Evolutionary conservation across 2,113 vertebrate species (phyloP).

Genomic region (Oceanites oceanicus): DNA sequence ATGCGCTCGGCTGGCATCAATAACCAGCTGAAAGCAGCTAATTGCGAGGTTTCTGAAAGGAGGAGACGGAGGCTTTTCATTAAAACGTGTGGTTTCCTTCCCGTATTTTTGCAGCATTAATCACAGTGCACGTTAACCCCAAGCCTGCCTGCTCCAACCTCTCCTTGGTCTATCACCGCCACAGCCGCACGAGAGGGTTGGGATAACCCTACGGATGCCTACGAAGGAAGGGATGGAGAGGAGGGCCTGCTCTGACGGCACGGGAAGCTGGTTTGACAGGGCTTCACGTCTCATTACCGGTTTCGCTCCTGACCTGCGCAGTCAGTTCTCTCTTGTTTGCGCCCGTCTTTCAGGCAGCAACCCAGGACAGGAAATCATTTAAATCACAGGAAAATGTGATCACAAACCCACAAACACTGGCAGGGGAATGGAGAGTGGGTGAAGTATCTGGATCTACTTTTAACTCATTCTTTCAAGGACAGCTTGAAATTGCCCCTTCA

Average conservation of each 20-base stretch:
- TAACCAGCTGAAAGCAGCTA: conserved; percentile 48
- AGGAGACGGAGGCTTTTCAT: conserved; percentile 36
- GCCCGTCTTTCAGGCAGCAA: not conserved
- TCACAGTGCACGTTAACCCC: not conserved
- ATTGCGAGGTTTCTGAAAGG: conserved; percentile 47
- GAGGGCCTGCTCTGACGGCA: not conserved
- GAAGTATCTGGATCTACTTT: not conserved
- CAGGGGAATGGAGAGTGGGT: not conserved
- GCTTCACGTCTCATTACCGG: not conserved
- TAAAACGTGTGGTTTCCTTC: conserved; percentile 43
- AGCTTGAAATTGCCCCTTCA: not conserved
- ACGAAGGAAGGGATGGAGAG: not conserved
- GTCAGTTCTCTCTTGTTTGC: not conserved
- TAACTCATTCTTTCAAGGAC: not conserved
- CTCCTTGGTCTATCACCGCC: not conserved
- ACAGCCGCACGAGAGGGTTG: fast-evolving
- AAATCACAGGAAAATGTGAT: conserved; percentile 46
- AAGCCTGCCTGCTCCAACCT: not conserved
- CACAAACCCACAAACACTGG: conserved; percentile 12
- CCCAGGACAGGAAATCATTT: conserved; percentile 26
- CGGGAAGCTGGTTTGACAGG: not conserved
- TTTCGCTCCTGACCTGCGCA: not conserved
- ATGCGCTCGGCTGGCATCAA: not conserved
- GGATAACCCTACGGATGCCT: not conserved
- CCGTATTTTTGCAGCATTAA: conserved; percentile 33